Conservation (phyloP, 1,140 invertebrate genomes). For the Procambarus clarkii region DNA sequence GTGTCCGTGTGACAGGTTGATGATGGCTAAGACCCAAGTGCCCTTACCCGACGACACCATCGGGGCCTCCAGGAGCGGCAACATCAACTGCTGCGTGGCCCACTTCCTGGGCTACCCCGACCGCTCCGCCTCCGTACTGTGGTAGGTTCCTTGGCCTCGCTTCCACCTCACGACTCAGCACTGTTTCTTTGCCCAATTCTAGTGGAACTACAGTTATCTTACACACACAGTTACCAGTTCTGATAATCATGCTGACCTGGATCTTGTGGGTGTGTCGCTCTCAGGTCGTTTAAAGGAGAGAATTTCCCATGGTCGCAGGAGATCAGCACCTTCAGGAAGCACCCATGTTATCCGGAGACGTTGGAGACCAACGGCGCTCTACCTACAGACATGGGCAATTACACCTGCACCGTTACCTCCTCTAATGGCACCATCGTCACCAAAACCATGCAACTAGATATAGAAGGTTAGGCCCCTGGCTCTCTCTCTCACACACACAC, state of each 20-base stretch:
- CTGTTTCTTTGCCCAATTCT: too few species aligned
- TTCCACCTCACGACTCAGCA: too few species aligned
- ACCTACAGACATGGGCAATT: background rate
- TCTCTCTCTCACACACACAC: too few species aligned
- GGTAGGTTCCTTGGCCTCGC: background rate
- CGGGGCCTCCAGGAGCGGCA: background rate
- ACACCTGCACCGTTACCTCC: slow-evolving; percentile 24
- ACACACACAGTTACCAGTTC: too few species aligned
- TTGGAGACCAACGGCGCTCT: background rate
- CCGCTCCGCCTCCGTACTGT: background rate
- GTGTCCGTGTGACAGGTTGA: background rate
- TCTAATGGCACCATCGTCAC: slow-evolving; percentile 15
- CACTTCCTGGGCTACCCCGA: slow-evolving; percentile 1
- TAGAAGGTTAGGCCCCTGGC: background rate
- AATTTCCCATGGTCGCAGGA: background rate
- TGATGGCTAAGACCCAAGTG: background rate
- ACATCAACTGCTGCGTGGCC: background rate
- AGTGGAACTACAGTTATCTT: too few species aligned
- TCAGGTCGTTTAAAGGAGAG: slow-evolving; percentile 22
- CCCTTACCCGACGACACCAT: background rate
- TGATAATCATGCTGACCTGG: too few species aligned
- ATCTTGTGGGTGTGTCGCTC: too few species aligned
- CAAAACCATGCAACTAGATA: slow-evolving; percentile 1
- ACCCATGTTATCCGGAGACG: background rate
- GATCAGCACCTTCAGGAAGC: background rate